phyloP scores from a whole-genome alignment of 2,888 invertebrate species.

The Trissolcus brochymenae region DNA sequence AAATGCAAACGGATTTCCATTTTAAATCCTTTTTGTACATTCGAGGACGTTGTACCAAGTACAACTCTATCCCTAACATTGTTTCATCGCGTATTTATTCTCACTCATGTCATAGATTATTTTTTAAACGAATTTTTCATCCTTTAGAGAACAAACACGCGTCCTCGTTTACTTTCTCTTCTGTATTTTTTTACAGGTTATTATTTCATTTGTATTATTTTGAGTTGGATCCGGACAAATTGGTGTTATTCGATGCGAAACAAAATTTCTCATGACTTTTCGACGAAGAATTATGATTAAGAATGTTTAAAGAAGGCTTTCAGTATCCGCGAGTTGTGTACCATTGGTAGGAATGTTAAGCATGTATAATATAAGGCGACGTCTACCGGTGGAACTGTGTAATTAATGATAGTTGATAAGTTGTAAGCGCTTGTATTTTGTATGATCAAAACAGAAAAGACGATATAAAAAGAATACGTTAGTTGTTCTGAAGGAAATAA shows the following conservation, averaged over 20 bases:
- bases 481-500: constrained; percentile 68
- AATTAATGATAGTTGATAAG: constrained; percentile 65
- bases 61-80: constrained; percentile 4
- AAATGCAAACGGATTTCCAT: neutral
- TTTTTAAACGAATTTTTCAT: constrained; percentile 11
- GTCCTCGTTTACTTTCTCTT: constrained; percentile 10
- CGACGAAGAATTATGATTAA: constrained; percentile 1
- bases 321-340: constrained; percentile 14
- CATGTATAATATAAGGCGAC: constrained; percentile 30
- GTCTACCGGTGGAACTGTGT: constrained; percentile 44
- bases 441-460: constrained; percentile 67
- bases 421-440: constrained; percentile 75
- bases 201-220: constrained; percentile 1
- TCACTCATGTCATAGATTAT: constrained; percentile 11
- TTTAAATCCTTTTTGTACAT: constrained; percentile 21
- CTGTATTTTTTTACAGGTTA: constrained; percentile 23
- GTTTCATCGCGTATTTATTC: constrained; percentile 19
- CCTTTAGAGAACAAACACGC: too few species aligned
- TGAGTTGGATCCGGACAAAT: neutral
- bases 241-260: neutral
- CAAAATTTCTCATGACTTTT: neutral
- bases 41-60: constrained; percentile 25
- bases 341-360: constrained; percentile 39
- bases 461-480: constrained; percentile 39
- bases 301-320: constrained; percentile 10